Evolutionary conservation across 2,113 vertebrate genomes (phyloP).

Genomic region (Lynx canadensis): DNA sequence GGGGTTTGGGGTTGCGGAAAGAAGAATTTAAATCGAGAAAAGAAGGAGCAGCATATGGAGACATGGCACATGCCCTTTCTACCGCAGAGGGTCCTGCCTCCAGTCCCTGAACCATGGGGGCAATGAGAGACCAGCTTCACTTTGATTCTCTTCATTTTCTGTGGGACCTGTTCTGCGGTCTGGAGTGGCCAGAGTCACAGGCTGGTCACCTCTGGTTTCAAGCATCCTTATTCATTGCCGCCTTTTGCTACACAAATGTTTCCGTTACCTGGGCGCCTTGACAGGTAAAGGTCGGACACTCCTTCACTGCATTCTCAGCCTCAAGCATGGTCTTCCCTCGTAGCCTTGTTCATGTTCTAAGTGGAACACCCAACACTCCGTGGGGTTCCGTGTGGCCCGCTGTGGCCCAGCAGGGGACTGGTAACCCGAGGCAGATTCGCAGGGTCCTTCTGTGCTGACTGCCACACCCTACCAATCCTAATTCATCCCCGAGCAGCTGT

Average conservation of each 20-base stretch:
- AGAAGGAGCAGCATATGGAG: too few relatives aligned
- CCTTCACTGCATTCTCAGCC: too few relatives aligned
- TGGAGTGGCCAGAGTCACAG: background rate
- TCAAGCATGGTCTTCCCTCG: background rate
- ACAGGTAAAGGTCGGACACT: background rate
- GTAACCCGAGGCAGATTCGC: background rate
- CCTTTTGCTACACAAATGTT: too few relatives aligned
- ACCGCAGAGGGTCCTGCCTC: too few relatives aligned
- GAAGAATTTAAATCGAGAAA: background rate
- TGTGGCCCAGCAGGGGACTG: background rate
- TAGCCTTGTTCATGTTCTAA: background rate
- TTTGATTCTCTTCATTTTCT: background rate
- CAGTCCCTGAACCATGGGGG: background rate
- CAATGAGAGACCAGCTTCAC: background rate
- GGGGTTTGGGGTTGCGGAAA: background rate
- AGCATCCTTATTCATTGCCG: background rate
- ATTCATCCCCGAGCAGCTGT: background rate
- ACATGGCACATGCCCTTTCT: accelerated
- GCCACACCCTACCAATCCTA: accelerated
- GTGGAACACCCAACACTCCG: too few relatives aligned
- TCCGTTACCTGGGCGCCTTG: background rate
- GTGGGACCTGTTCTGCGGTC: background rate
- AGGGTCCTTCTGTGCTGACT: background rate
- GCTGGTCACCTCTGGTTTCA: background rate
- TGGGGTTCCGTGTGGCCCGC: background rate